phyloP scores from a whole-genome alignment of 1,140 invertebrate genomes.

The Lycorma delicatula region DNA sequence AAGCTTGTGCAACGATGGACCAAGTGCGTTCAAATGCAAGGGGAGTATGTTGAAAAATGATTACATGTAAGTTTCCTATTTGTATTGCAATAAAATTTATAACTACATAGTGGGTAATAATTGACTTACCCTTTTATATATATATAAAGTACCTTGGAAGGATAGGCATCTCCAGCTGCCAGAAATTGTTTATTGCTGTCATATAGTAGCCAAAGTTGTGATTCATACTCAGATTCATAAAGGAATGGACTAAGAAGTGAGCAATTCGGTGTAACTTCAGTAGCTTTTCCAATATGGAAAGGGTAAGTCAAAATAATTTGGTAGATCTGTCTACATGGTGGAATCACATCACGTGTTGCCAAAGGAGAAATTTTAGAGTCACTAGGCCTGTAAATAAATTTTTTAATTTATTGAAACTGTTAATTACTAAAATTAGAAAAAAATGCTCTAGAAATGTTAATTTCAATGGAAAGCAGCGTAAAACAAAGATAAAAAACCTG shows the following conservation, averaged over 20 bases:
- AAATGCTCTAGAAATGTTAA: no score
- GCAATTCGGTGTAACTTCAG: conserved; percentile 72
- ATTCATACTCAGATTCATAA: conserved; percentile 92
- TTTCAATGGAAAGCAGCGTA: neutral
- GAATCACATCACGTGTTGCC: conserved; percentile 67
- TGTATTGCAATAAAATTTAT: no score
- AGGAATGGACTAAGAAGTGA: conserved; percentile 75
- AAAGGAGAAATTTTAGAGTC: conserved; percentile 72
- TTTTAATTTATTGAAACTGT: neutral
- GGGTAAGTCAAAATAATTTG: conserved; percentile 79
- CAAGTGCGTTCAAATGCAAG: no score
- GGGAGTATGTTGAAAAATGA: no score
- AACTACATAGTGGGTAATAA: no score
- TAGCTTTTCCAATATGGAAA: conserved; percentile 71
- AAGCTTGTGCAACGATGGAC: no score
- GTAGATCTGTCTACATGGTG: conserved; percentile 79
- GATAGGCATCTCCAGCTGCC: conserved; percentile 80
- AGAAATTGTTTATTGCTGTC: conserved; percentile 86
- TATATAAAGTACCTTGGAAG: conserved; percentile 54
- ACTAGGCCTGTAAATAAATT: conserved; percentile 50
- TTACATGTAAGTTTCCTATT: no score
- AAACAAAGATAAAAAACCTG: neutral
- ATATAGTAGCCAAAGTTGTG: conserved; percentile 93
- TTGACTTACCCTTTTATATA: no score
- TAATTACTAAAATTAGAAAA: no score